Conservation (phyloP, 2,113 vertebrate species). For the Steatornis caripensis region DNA sequence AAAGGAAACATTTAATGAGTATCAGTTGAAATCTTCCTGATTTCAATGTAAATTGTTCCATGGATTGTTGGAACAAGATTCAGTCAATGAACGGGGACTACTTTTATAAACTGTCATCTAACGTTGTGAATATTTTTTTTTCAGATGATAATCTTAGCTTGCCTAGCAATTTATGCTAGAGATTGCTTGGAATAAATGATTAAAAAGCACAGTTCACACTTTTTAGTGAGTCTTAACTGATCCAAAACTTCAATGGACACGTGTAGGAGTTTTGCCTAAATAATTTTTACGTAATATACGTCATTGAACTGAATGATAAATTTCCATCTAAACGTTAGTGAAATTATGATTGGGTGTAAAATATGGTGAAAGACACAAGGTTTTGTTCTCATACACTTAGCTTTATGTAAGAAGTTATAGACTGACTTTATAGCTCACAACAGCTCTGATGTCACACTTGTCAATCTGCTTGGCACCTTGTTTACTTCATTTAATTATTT, state of each 20-base stretch:
- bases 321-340: not conserved
- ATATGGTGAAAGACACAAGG: not conserved
- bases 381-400: not conserved
- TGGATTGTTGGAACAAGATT: not conserved
- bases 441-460: not conserved
- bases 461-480: not conserved
- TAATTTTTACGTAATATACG: not conserved
- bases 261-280: not conserved
- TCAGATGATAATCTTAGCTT: not conserved
- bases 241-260: not conserved
- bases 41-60: not conserved
- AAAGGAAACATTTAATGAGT: not conserved
- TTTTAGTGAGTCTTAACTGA: not conserved
- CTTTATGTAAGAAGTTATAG: not conserved
- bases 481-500: not conserved
- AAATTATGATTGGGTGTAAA: not conserved
- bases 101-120: not conserved
- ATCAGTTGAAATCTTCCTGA: not conserved
- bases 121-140: fast-evolving
- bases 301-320: not conserved
- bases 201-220: not conserved
- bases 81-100: not conserved
- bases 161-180: not conserved
- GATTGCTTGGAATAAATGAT: not conserved
- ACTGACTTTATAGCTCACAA: not conserved